Evolutionary conservation across 2,797 vertebrate species (phyloP).

Genomic region (Rhincodon typus): DNA sequence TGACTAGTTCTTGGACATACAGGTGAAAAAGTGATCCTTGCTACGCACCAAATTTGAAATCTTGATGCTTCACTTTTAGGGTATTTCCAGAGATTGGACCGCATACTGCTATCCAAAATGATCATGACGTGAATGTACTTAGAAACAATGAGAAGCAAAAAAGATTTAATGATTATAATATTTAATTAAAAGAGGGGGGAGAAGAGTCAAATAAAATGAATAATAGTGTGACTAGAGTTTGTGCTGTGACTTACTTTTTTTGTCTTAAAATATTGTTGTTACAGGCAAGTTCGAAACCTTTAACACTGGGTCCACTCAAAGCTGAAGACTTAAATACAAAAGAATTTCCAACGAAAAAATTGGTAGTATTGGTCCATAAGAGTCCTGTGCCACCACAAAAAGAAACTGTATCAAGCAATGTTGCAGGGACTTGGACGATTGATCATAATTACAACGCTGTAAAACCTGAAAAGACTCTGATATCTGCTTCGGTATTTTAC

Average conservation of each 20-base stretch:
- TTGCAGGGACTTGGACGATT: slow-evolving; percentile 59
- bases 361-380: slow-evolving; percentile 38
- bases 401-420: slow-evolving; percentile 15
- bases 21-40: not conserved
- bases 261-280: slow-evolving; percentile 38
- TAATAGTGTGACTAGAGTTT: not conserved
- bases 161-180: not conserved
- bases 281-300: slow-evolving; percentile 56
- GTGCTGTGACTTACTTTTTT: not conserved
- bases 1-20: not conserved
- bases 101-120: not conserved
- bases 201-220: not conserved
- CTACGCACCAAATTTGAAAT: not conserved
- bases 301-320: slow-evolving; percentile 39
- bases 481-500: slow-evolving; percentile 73
- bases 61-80: not conserved
- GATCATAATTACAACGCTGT: slow-evolving; percentile 84
- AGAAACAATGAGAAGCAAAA: not conserved
- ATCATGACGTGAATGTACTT: not conserved
- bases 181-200: not conserved
- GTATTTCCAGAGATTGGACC: not conserved
- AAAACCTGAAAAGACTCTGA: slow-evolving; percentile 85
- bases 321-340: slow-evolving; percentile 53
- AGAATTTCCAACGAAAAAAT: slow-evolving; percentile 59
- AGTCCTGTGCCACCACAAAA: not conserved